Evolutionary conservation across 1,140 invertebrate species (phyloP), one percentile per base, ranked within the genome.

Genomic region (Bombus waltoni): DNA sequence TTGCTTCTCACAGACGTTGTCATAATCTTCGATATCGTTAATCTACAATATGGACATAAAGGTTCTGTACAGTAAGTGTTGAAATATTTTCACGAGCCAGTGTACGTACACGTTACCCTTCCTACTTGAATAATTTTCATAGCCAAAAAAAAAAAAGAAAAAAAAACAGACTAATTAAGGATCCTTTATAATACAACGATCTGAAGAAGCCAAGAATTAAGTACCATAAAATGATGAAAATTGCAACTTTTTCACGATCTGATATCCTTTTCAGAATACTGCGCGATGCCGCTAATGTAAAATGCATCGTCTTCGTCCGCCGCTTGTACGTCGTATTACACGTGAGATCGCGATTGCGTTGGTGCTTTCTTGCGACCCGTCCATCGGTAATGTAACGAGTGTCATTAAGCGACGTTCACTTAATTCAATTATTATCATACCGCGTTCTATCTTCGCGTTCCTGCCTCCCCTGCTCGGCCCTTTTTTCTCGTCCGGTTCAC

Each of bases 391-490:
- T 72, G 88, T 90, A 89, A 90, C 83, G 89, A 89, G 88, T 85
- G 86, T 89, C 89, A 87, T 90, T 90, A 89, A 85, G 89, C 88
- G 89, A 89, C 88, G 80, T 87, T 87, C 88, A 82, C 88, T 87
- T 90, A 89, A 90, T 90, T 90, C 89, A 90, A 89, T 90, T 90
- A 90, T 90, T 89, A 89, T 90, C 85, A 68, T 87, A 89, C 88
- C 76, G 59, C 72, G 62, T 13, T 38, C 25, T 57, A 40, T 72
- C 35, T 25, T 18, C 40, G 18, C 68, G 35, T 11, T 38, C 22
- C 10, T 71, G 25, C 40, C 68, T 71, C 25, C 13, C 28, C 42
- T 40, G 15, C 28, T 22, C 8, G n/a, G 32, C 32, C 22, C 40
- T 35, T 28, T 42, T 38, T 71, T 10, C 11, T 47, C 66, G 32